phyloP scores from a whole-genome alignment of 2,888 invertebrate species.

The Dermolepida albohirtum region DNA sequence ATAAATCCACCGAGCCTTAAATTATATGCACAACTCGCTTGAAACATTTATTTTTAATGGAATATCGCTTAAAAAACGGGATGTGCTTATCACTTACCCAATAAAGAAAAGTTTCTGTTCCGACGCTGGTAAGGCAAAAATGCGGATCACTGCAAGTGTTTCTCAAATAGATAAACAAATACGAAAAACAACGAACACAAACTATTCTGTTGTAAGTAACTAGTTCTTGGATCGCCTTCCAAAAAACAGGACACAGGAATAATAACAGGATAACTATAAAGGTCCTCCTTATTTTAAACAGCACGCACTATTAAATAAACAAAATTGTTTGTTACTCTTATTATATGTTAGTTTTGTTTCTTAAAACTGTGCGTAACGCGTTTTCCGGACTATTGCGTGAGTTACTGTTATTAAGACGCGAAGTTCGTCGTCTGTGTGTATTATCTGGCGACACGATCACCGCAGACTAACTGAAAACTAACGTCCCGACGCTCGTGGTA shows the following conservation, averaged over 20 bases:
- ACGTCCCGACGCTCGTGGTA: conserved; percentile 58
- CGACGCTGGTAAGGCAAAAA: not conserved
- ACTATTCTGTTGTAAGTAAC: too few relatives aligned
- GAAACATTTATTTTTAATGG: too few relatives aligned
- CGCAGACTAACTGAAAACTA: conserved; percentile 61
- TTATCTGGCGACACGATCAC: conserved; percentile 50
- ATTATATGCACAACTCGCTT: too few relatives aligned
- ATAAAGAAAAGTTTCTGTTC: conserved; percentile 7
- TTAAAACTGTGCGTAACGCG: conserved; percentile 16
- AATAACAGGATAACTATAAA: too few relatives aligned
- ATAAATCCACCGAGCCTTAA: too few relatives aligned
- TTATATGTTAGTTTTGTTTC: not conserved
- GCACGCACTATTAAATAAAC: too few relatives aligned
- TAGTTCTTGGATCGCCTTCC: too few relatives aligned
- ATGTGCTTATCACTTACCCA: conserved; percentile 23
- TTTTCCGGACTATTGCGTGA: conserved; percentile 6
- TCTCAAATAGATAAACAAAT: not conserved
- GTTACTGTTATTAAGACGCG: conserved; percentile 21
- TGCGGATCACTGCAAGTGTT: conserved; percentile 15
- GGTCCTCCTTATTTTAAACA: too few relatives aligned
- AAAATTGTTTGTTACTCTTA: too few relatives aligned
- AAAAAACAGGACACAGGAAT: too few relatives aligned
- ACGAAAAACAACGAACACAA: conserved; percentile 11
- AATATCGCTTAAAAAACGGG: not conserved
- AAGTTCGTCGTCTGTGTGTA: conserved; percentile 30